Base-by-base conservation (phyloP, 30 jellyfish, hydroid and myxozoan species). In the Nemopilema nomurai region DNA sequence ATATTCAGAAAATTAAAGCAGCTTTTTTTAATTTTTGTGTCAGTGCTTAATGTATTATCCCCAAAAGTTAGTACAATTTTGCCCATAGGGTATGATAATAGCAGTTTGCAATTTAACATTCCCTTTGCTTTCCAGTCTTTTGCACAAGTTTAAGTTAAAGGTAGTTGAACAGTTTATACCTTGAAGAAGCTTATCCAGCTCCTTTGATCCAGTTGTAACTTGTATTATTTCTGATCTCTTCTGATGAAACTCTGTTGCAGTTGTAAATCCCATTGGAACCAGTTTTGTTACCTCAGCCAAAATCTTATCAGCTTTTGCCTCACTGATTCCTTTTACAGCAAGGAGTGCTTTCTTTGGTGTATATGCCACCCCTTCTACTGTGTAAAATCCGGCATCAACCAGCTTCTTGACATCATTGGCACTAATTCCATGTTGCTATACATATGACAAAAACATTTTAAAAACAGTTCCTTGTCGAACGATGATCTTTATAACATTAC, bases 201-300 rank as follows among this genome's bases (percentile, higher is more conserved):
- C 99, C 76, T 89, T 90, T 0, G 99, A 90, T 26, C 99, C 99
- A 17, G 98, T 96, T 49, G 99, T 63, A 17, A 96, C 71, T 62
- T 96, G 99, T 64, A 96, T 92, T 17, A 96, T 87, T 67, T 96
- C 99, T 3, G 99, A 90, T 65, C 99, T 96, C 69, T 96, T 96
- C 32, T 89, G 97, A 62, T 96, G 97, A 84, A 90, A 96, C 70
- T 96, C 99, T 68, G 99, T 90, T 22, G 99, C 99, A 19, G 99
- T 96, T 25, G 99, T 90, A 71, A 96, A 96, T 9, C 99, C 99
- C 97, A 96, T 67, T 24, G 98, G 99, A 20, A 96, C 97, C 69
- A 96, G 74, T 71, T 96, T 96, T 24, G 50, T 84, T 70, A 91
- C 98, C 83, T 96, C 99, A 57, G 90, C 92, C 26, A 90, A 69